Base-by-base conservation (phyloP, 2,888 invertebrate genomes). In the Catotricha subobsoleta region DNA sequence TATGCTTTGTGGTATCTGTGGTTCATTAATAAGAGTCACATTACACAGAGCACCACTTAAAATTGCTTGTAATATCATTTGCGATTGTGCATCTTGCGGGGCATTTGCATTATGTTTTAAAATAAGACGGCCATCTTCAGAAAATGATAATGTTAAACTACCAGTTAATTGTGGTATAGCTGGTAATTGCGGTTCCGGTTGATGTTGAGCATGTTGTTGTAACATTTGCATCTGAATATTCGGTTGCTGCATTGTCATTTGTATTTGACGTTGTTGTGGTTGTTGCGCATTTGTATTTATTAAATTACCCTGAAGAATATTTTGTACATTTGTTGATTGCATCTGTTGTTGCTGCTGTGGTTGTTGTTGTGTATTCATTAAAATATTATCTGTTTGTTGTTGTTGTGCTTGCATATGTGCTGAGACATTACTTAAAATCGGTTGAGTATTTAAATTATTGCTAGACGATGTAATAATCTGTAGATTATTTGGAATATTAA, bases 51-150 rank as follows among this genome's bases (percentile, higher is more conserved):
- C 60, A 2, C 64, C 64, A 41, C 59, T 64, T 12, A 63, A 47
- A 41, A 63, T 48, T 6, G 63, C 64, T 44, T 63, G 64, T 34
- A 63, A 43, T 40, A 63, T 62, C 8, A 60, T 50, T 47, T 63
- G 63, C 18, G 63, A 62, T 42, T 64, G 63, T 38, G 62, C 55
- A 50, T 71, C 70, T 47, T 70, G 70, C 36, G 68, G 69, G 31
- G 67, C 54, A 41, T 67, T 68, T 3, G 74, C 71, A 47, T 74
- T 72, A 49, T 76, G 77, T 34, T 76, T 74, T 39, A 78, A 56
- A 31, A 78, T 67, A 34, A 78, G 62, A 19, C 74, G 63, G 8
- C 77, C 77, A 49, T 78, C 76, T 54, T 79, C 78, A 1, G 74
- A 72, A 37, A 78, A 64, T 1, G 77, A 72, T 42, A 79, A 58